Conservation (phyloP, 30 jellyfish, hydroid and myxozoan genomes). For the Cassiopea xamachana region DNA sequence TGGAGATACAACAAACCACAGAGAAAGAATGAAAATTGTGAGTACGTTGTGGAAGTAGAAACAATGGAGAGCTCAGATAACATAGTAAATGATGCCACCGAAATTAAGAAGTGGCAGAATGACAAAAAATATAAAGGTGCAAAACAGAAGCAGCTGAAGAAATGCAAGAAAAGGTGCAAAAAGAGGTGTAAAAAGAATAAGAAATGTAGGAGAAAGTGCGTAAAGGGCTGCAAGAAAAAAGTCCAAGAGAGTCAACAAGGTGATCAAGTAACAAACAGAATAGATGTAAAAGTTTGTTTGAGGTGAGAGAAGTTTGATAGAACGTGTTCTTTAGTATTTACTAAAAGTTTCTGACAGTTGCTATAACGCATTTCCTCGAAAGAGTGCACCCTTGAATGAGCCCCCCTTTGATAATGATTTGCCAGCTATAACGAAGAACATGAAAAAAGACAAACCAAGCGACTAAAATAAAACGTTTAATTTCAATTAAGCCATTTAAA, state of each 20-base stretch:
- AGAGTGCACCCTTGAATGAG: too few relatives aligned
- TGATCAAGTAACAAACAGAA: conserved; percentile 53
- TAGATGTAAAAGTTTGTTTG: conserved; percentile 51
- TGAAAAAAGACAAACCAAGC: too few relatives aligned
- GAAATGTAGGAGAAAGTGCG: conserved; percentile 6
- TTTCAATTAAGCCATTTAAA: too few relatives aligned
- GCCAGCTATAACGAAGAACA: too few relatives aligned
- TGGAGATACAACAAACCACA: conserved; percentile 54
- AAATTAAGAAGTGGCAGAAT: background rate
- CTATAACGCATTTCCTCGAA: too few relatives aligned
- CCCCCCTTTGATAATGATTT: too few relatives aligned
- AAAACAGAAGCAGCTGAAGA: conserved; percentile 1
- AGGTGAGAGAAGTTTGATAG: conserved; percentile 16
- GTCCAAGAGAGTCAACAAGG: conserved; percentile 11
- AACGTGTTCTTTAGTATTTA: too few relatives aligned
- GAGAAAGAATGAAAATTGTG: conserved; percentile 36
- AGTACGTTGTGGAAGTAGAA: conserved; percentile 28
- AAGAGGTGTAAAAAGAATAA: background rate
- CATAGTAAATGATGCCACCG: conserved; percentile 23
- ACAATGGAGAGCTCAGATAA: conserved; percentile 38
- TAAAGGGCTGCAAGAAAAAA: conserved; percentile 8
- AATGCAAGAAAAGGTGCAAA: conserved; percentile 21
- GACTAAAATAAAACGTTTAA: too few relatives aligned
- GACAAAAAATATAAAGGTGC: background rate
- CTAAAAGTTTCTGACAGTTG: too few relatives aligned